phyloP scores from a whole-genome alignment of 2,797 vertebrate genomes.

The Phataginus tricuspis region DNA sequence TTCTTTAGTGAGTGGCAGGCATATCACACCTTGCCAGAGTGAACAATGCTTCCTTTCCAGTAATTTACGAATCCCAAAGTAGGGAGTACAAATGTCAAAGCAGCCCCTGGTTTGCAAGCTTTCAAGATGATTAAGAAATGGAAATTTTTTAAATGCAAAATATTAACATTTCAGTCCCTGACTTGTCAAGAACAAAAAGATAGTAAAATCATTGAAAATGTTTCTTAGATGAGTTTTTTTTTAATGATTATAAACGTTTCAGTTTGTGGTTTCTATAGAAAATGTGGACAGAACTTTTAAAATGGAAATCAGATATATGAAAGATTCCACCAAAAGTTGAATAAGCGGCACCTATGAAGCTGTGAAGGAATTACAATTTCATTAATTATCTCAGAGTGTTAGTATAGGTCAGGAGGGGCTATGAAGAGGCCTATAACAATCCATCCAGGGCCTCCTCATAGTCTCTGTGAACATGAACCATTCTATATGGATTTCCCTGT shows the following conservation, averaged over 20 bases:
- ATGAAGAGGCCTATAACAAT: not conserved
- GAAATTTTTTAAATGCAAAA: not conserved
- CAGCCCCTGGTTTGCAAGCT: not conserved
- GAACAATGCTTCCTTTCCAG: not conserved
- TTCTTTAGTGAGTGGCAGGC: not conserved
- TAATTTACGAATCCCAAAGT: not conserved
- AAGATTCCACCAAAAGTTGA: not conserved
- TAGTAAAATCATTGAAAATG: not conserved
- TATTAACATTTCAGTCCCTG: not conserved
- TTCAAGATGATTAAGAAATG: not conserved
- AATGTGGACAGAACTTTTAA: conserved; percentile 38
- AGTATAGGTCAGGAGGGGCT: no score
- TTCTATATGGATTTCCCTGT: not conserved
- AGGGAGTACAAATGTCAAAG: not conserved
- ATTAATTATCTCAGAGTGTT: not conserved
- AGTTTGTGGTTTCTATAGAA: not conserved
- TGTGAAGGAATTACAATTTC: not conserved
- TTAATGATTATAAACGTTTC: not conserved
- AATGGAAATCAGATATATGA: not conserved
- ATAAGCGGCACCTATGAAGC: not conserved
- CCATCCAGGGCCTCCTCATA: not conserved
- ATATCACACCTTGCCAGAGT: not conserved
- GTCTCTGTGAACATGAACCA: not conserved
- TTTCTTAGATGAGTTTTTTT: conserved; percentile 1
- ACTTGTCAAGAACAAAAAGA: not conserved